Percentiles rank a stretch among this genome's conserved stretches.
These are phyloP conservation scores for Melanotaenia boesemani DNA, from an alignment of 2,797 vertebrate species.

Conservation along the genomic window DNA sequence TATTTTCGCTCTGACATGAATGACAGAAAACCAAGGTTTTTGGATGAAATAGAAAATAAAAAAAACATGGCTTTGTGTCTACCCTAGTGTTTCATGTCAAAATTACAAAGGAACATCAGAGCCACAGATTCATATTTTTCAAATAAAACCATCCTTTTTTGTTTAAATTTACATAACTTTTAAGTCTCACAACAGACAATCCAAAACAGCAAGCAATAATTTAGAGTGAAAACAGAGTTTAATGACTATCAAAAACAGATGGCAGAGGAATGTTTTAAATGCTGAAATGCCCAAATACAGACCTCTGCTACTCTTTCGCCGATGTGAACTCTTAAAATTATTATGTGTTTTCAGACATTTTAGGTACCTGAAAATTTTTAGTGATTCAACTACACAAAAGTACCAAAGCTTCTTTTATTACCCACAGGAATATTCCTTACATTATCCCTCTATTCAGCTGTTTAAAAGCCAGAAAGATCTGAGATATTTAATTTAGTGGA, in stretches of 20 bases:
- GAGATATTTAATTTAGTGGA: conserved; percentile 64
- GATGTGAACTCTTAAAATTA: conserved; percentile 1
- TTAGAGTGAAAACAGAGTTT: conserved; percentile 68
- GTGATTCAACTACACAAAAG: neutral
- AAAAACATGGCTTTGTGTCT: conserved; percentile 35
- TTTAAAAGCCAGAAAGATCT: conserved; percentile 42
- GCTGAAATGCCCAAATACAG: conserved; percentile 50
- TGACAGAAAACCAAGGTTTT: conserved; percentile 42
- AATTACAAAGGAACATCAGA: conserved; percentile 53
- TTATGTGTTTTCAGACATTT: conserved; percentile 9
- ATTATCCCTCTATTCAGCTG: neutral
- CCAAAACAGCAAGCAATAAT: conserved; percentile 56
- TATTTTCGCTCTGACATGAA: conserved; percentile 30
- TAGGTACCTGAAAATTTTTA: neutral
- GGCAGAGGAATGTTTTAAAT: conserved; percentile 66
- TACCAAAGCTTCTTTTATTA: neutral
- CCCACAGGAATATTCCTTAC: neutral
- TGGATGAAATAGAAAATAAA: conserved; percentile 13
- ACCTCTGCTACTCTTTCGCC: conserved; percentile 26
- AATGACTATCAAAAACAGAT: conserved; percentile 76
- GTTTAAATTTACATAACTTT: conserved; percentile 72
- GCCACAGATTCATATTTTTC: conserved; percentile 65
- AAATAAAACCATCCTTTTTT: conserved; percentile 60
- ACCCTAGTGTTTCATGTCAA: conserved; percentile 58
- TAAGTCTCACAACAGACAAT: conserved; percentile 59